A percentile compares a stretch with the other conserved stretches of the same genome.
phyloP scores from a whole-genome alignment of 2,113 vertebrate genomes.

The Cricetomys ansorgei region DNA sequence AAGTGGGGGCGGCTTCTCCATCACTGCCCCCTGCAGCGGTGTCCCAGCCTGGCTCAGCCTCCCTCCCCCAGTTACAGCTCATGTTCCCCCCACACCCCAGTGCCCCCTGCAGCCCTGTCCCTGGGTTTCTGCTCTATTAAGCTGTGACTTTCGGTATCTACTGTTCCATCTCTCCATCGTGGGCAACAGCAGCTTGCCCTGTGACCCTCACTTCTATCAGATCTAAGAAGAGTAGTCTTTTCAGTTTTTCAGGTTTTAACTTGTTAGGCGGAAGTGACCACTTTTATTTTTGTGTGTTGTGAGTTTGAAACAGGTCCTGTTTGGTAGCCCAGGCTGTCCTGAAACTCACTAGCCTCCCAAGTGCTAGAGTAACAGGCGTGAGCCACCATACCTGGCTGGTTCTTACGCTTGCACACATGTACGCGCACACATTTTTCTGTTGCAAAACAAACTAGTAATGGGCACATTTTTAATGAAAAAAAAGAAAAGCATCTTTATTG shows the following conservation, averaged over 20 bases:
- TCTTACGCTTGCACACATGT: neutral
- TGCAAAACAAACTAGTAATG: neutral
- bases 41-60: neutral
- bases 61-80: too few species aligned
- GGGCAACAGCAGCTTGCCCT: neutral
- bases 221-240: neutral
- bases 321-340: neutral
- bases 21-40: neutral
- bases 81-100: too few species aligned
- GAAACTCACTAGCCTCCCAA: neutral
- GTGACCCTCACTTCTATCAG: neutral
- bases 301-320: neutral
- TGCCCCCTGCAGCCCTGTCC: neutral
- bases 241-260: constrained; percentile 13
- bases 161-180: neutral
- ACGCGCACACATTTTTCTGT: neutral
- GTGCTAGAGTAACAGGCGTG: neutral
- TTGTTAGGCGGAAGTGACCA: neutral
- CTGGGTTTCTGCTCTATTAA: neutral
- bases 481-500: neutral
- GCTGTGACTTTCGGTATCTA: neutral
- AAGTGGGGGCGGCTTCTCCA: neutral
- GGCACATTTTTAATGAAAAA: neutral
- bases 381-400: neutral
- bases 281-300: neutral